Base-by-base conservation (phyloP, 2,797 vertebrate species). In the Pelobates cultripes region DNA sequence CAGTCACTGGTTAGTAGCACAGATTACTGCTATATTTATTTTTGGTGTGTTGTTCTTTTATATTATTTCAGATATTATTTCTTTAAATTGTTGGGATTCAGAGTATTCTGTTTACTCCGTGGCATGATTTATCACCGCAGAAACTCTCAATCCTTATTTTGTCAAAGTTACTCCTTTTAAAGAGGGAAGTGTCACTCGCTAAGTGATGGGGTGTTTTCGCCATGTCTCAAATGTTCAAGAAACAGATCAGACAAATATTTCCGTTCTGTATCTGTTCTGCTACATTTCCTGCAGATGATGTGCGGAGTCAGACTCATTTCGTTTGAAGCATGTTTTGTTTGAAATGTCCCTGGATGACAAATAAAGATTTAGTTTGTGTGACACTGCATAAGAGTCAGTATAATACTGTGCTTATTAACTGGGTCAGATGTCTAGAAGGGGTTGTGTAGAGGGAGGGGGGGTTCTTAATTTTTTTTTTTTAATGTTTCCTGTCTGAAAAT, bases 231-330 rank as follows among this genome's bases (percentile, higher is more conserved):
- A 69, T n/a, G 44, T 68, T 72, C 77, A 73, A 76, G 72, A 67
- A 72, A 7, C 63, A 72, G 75, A 84, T 85, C 72, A 83, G 78
- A 76, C 79, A 75, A 84, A 81, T 45, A 60, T 85, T 85, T 86
- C 85, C 51, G 4, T 66, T 84, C 78, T 75, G 60, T 81, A 84
- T 85, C 66, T 77, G 84, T 40, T 61, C 79, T 79, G 69, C 1
- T 78, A 76, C 75, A 81, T 85, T 76, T 86, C 81, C 85, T 84
- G 43, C 77, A 78, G 72, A 81, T 80, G 77, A 84, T 78, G 60
- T 43, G 64, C 60, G 42, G 40, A 68, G 57, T 68, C 70, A 51
- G 63, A 14, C 81, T 77, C 81, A 75, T 75, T 67, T 44, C 51
- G 69, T 63, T 79, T 78, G 67, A 77, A 84, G 73, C 78, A 69